These are phyloP conservation scores for Myotis vivesi DNA, from an alignment of 2,797 vertebrate genomes.

Conservation along the genomic window DNA sequence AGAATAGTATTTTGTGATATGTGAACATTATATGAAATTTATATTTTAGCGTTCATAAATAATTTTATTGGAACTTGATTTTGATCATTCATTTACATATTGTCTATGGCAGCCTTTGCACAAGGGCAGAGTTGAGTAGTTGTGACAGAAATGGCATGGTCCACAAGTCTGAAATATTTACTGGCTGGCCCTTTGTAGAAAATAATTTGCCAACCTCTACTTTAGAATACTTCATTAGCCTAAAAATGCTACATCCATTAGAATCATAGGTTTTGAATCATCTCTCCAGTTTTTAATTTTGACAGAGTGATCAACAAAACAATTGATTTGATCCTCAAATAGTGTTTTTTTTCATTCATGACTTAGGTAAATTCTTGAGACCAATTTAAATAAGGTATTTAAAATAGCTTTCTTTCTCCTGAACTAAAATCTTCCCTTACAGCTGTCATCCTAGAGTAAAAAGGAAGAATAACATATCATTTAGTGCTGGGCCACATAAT, in stretches of 20 bases:
- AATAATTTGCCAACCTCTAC: neutral
- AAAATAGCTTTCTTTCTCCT: conserved; percentile 60
- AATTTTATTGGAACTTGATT: neutral
- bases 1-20: neutral
- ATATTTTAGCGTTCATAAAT: neutral
- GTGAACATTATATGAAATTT: conserved; percentile 18
- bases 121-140: neutral
- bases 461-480: conserved; percentile 83
- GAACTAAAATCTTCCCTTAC: conserved; percentile 54
- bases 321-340: conserved; percentile 31
- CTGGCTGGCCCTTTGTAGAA: neutral
- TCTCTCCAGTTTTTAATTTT: conserved; percentile 17
- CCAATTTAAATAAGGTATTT: conserved; percentile 47
- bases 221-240: conserved; percentile 31
- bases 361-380: conserved; percentile 55
- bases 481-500: conserved; percentile 84
- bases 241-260: neutral
- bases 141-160: neutral
- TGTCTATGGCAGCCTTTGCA: neutral
- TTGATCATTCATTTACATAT: neutral
- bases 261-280: conserved; percentile 15
- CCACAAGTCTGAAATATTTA: neutral
- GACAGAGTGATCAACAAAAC: conserved; percentile 29
- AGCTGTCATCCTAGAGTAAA: conserved; percentile 78
- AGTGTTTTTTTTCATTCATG: conserved; percentile 43